phyloP scores from a whole-genome alignment of 2,888 invertebrate genomes.

The Abscondita cerata region DNA sequence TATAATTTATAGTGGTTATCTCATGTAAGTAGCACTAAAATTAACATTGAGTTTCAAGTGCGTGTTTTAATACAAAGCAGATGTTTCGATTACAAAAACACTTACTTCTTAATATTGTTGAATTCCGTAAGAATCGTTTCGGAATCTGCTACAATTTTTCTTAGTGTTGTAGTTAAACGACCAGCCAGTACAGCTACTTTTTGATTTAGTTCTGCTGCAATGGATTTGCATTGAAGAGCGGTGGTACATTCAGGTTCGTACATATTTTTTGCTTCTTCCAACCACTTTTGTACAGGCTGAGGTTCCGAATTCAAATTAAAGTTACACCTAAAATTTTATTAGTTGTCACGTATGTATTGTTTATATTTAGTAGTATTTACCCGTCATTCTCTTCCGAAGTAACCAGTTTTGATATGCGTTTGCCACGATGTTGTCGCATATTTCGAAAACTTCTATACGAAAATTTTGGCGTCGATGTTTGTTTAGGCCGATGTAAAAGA shows the following conservation, averaged over 20 bases:
- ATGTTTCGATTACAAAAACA: too few species aligned
- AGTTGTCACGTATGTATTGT: too few species aligned
- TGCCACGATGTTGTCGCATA: slow-evolving; percentile 38
- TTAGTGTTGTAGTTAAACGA: slow-evolving; percentile 53
- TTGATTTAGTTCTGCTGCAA: slow-evolving; percentile 69
- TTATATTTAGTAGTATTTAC: too few species aligned
- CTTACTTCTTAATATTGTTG: slow-evolving; percentile 64
- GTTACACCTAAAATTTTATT: background rate
- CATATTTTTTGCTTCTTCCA: slow-evolving; percentile 75
- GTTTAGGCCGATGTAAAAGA: slow-evolving; percentile 51
- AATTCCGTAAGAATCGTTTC: slow-evolving; percentile 65
- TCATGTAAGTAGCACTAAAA: too few species aligned
- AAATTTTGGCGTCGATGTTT: slow-evolving; percentile 59
- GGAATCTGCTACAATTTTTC: slow-evolving; percentile 57
- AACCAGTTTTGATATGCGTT: slow-evolving; percentile 38
- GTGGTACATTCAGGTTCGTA: slow-evolving; percentile 90
- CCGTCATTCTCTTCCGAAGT: slow-evolving; percentile 50
- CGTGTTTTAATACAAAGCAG: too few species aligned
- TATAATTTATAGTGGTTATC: too few species aligned
- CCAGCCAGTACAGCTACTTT: slow-evolving; percentile 58
- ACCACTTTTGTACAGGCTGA: slow-evolving; percentile 65
- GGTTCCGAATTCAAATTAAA: slow-evolving; percentile 43
- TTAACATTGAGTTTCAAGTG: too few species aligned
- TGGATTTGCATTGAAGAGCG: slow-evolving; percentile 87
- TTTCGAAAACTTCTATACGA: slow-evolving; percentile 27